These are phyloP conservation scores for Lasioglossum pauxillum DNA, from an alignment of 2,888 invertebrate genomes.

Conservation along the genomic window DNA sequence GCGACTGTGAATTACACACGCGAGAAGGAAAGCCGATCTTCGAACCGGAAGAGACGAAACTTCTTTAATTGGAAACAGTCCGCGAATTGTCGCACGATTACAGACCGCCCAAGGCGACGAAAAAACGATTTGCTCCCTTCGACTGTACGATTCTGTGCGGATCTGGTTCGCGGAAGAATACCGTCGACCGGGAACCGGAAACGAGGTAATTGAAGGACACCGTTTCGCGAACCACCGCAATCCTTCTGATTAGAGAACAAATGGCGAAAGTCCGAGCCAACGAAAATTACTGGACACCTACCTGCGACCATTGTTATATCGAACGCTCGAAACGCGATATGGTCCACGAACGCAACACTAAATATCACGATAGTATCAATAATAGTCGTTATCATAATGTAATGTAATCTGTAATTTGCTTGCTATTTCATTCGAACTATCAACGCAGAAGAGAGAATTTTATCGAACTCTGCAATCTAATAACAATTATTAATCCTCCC, in stretches of 20 bases:
- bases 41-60: neutral
- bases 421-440: neutral
- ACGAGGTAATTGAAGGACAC: constrained; percentile 54
- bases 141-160: neutral
- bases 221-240: constrained; percentile 8
- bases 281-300: constrained; percentile 28
- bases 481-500: neutral
- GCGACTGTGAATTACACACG: neutral
- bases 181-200: constrained; percentile 50
- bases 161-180: constrained; percentile 34
- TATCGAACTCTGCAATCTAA: neutral
- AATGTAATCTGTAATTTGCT: neutral
- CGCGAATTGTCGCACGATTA: constrained; percentile 3
- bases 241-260: constrained; percentile 41
- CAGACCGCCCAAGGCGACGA: neutral
- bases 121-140: neutral
- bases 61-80: constrained; percentile 21
- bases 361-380: too few relatives aligned
- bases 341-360: too few relatives aligned
- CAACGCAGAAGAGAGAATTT: neutral
- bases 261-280: neutral
- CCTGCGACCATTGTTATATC: neutral
- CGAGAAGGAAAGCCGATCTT: neutral
- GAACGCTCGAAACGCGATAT: neutral
- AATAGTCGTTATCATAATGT: too few relatives aligned